Base-by-base conservation (phyloP, 2,113 vertebrate genomes). In the Anser cygnoides region DNA sequence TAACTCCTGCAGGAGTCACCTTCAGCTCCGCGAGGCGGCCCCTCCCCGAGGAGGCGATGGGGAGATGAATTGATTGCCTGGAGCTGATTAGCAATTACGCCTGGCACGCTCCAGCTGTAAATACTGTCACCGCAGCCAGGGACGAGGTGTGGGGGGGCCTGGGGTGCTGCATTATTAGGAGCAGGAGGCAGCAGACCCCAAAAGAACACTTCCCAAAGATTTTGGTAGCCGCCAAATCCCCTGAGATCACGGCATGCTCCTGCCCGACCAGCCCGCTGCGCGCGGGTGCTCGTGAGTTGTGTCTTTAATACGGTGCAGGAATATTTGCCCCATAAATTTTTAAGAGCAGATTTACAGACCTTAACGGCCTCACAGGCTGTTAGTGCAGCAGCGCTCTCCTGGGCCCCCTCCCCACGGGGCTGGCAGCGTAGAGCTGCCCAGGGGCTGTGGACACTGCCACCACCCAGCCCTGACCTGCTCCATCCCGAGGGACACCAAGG, bases 1-100 rank as follows among this genome's bases (percentile, higher is more conserved):
- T 79, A 95, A 95, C 94, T 97, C 97, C 97, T 95, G 71, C 92
- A 96, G 95, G 97, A 98, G 97, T 98, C 98, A 98, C 97, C 98
- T 98, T 98, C 97, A 96, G 95, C 91, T 13, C 74, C 86, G 88
- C 89, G 65, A 96, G 77, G 76, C 72, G 33, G 91, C 95, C 95
- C 85, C 77, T 89, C 92, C 52, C 76, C 33, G 37, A 41, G 58
- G 70, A 37, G 35, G 66, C 5, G 33, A 35, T 17, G 14, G 22
- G 84, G 22, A 81, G 22, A 13, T 5, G 92, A 62, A 86, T 79
- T 98, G 98, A 98, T 97, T 98, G 97, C 97, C 90, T 94, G 83
- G 12, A 29, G 72, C 96, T 98, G 97, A 98, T 98, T 98, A 98
- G 97, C 96, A 98, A 98, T 98, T 97, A 97, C 59, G 74, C 10